These are phyloP conservation scores for Pristiophorus japonicus DNA, from an alignment of 2,113 vertebrate genomes.

Conservation along the genomic window DNA sequence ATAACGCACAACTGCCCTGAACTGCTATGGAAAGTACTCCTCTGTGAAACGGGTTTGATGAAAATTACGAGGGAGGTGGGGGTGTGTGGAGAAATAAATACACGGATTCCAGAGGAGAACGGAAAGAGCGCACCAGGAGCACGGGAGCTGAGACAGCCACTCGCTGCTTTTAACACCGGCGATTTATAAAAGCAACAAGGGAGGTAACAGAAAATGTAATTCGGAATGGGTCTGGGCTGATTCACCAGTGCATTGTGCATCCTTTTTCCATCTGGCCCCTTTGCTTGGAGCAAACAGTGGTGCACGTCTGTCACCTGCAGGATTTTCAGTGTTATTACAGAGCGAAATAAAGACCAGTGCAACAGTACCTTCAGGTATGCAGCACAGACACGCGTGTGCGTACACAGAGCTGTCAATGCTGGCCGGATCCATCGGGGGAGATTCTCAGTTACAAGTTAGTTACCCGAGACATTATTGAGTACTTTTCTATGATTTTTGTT, in stretches of 20 bases:
- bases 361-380: not conserved
- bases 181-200: slow-evolving; percentile 32
- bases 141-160: not conserved
- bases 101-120: not conserved
- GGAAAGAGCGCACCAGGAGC: not conserved
- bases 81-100: not conserved
- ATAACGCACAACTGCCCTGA: slow-evolving; percentile 31
- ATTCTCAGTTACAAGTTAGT: not conserved
- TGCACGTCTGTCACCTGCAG: slow-evolving; percentile 3
- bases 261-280: slow-evolving; percentile 24
- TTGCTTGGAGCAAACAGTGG: not conserved
- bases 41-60: slow-evolving; percentile 7
- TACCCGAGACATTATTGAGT: not conserved
- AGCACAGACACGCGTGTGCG: not conserved
- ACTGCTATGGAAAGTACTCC: slow-evolving; percentile 23
- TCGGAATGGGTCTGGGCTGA: not conserved
- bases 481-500: not conserved
- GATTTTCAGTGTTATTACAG: not conserved
- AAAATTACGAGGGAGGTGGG: not conserved
- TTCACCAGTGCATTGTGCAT: slow-evolving; percentile 28
- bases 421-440: too few relatives aligned
- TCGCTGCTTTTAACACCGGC: not conserved
- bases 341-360: not conserved
- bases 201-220: slow-evolving; percentile 31
- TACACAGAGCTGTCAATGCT: not conserved